These are phyloP conservation scores for Ophioninae sp. DNA, from an alignment of 2,888 invertebrate genomes.

Conservation along the genomic window DNA sequence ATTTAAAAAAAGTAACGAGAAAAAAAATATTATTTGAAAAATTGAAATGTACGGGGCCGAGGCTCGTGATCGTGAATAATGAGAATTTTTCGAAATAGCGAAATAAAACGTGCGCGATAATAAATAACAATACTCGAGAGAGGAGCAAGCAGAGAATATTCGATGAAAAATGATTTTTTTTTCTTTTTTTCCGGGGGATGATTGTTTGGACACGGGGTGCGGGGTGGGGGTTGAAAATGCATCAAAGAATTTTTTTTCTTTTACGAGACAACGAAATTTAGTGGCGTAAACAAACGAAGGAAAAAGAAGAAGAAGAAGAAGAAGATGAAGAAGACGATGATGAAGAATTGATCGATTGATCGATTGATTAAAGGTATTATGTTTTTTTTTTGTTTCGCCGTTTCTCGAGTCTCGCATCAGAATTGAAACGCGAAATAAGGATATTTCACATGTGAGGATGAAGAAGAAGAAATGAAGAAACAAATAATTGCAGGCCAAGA, in stretches of 20 bases:
- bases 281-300: constrained; percentile 19
- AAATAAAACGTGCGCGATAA: constrained; percentile 59
- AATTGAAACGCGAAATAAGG: constrained; percentile 31
- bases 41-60: constrained; percentile 57
- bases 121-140: constrained; percentile 54
- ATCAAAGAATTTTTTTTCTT: constrained; percentile 44
- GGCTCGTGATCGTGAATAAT: constrained; percentile 58
- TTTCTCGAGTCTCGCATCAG: neutral
- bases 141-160: constrained; percentile 63
- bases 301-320: neutral
- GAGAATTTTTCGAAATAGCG: constrained; percentile 60
- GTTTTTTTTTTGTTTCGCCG: neutral
- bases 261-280: constrained; percentile 40
- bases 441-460: constrained; percentile 7
- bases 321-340: constrained; percentile 3
- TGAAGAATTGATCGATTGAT: too few species aligned
- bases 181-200: too few species aligned
- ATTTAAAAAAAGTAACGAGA: neutral
- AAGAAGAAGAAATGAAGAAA: constrained; percentile 47
- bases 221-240: too few species aligned
- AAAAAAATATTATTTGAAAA: constrained; percentile 4
- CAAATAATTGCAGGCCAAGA: constrained; percentile 62
- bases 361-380: too few species aligned
- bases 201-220: too few species aligned
- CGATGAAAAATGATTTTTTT: constrained; percentile 45